Conservation (phyloP, 2,888 invertebrate genomes). For the Nomada ruficornis region DNA sequence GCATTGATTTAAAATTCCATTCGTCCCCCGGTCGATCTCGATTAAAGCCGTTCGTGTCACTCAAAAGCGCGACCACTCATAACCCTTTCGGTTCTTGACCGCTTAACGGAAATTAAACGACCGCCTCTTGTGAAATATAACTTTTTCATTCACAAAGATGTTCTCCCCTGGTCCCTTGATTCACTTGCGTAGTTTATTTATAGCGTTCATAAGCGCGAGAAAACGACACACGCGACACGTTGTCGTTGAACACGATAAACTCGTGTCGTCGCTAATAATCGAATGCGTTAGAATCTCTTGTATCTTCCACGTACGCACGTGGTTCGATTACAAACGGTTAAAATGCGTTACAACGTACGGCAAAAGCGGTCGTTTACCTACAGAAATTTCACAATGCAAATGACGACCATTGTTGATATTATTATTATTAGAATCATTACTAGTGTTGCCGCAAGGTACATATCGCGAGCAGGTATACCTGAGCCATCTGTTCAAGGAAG, state of each 20-base stretch:
- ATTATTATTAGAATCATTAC: background rate
- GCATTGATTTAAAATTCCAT: background rate
- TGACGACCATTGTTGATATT: slow-evolving; percentile 1
- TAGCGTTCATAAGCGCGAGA: slow-evolving; percentile 13
- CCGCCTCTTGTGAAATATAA: background rate
- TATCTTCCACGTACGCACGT: background rate
- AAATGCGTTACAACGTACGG: no score
- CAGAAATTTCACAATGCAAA: slow-evolving; percentile 3
- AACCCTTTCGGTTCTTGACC: background rate
- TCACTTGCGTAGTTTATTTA: slow-evolving; percentile 16
- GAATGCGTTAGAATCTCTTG: background rate
- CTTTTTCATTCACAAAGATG: background rate
- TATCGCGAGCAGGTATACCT: slow-evolving; percentile 27
- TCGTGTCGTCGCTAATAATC: background rate
- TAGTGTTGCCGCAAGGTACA: background rate
- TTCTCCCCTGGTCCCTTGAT: background rate
- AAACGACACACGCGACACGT: slow-evolving; percentile 13
- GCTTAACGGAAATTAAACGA: background rate
- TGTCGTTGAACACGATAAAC: slow-evolving; percentile 3
- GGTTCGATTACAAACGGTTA: background rate
- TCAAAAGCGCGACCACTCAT: no score
- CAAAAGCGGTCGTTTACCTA: slow-evolving; percentile 3
- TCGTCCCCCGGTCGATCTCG: background rate
- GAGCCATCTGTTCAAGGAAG: slow-evolving; percentile 22
- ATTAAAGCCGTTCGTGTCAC: background rate